These are phyloP conservation scores for Meiosimyza decipiens DNA, from an alignment of 2,888 invertebrate species.

Conservation along the genomic window DNA sequence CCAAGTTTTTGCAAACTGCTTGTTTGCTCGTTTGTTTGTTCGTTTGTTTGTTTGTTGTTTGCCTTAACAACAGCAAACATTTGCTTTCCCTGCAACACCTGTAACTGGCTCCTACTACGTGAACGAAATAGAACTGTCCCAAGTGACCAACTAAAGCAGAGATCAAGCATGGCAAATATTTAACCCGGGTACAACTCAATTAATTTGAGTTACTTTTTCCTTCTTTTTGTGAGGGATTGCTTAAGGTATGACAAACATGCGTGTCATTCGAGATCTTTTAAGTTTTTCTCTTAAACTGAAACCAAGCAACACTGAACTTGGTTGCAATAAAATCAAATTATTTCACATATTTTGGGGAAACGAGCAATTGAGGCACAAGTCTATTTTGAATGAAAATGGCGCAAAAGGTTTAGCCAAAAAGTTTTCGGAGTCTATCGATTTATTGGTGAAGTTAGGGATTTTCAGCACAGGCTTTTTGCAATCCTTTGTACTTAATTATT, in stretches of 20 bases:
- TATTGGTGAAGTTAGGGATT: too few relatives aligned
- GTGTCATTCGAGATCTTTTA: too few relatives aligned
- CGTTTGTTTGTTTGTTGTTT: conserved; percentile 18
- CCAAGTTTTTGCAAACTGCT: conserved; percentile 47
- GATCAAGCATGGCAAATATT: conserved; percentile 59
- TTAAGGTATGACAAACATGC: too few relatives aligned
- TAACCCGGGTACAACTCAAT: conserved; percentile 63
- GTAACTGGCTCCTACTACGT: conserved; percentile 11
- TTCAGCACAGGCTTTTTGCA: too few relatives aligned
- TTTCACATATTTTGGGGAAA: too few relatives aligned
- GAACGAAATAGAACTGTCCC: conserved; percentile 47
- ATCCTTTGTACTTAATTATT: too few relatives aligned
- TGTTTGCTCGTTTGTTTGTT: conserved; percentile 19
- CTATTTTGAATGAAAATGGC: too few relatives aligned
- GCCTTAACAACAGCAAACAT: conserved; percentile 14
- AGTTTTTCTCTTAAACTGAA: background rate
- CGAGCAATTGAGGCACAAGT: too few relatives aligned
- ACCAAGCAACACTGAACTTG: too few relatives aligned
- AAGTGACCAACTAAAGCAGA: conserved; percentile 59
- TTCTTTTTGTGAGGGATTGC: background rate
- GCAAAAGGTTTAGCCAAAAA: too few relatives aligned
- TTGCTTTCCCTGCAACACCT: conserved; percentile 35
- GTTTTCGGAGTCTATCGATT: too few relatives aligned
- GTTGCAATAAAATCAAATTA: too few relatives aligned
- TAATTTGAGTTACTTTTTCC: conserved; percentile 59